Percentiles rank a stretch among this genome's conserved stretches.
Conservation (phyloP, 1,140 invertebrate genomes). For the Bombyx mandarina region DNA sequence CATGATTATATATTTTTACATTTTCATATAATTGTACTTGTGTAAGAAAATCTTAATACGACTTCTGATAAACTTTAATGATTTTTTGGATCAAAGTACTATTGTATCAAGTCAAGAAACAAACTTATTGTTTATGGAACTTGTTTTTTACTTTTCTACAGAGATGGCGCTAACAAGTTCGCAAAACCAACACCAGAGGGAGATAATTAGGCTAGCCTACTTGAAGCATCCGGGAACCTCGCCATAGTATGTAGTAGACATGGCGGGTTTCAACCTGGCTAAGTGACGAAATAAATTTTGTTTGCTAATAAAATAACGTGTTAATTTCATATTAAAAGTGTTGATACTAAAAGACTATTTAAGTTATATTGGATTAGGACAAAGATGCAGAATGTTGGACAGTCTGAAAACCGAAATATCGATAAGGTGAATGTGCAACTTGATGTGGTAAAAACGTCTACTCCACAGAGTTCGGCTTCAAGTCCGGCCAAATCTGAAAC, state of each 20-base stretch:
- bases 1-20: no score
- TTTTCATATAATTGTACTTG: no score
- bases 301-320: conserved; percentile 70
- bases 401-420: conserved; percentile 84
- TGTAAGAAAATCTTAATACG: no score
- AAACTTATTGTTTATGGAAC: conserved; percentile 27
- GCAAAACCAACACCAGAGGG: conserved; percentile 54
- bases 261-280: conserved; percentile 80
- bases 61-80: no score
- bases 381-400: conserved; percentile 92
- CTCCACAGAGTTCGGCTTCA: conserved; percentile 70
- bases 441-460: conserved; percentile 72
- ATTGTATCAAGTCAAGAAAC: conserved; percentile 1
- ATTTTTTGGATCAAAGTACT: no score
- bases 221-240: conserved; percentile 72
- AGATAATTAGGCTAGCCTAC: conserved; percentile 68
- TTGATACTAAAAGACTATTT: conserved; percentile 69
- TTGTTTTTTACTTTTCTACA: conserved; percentile 37
- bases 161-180: conserved; percentile 60
- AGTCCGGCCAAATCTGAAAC: conserved; percentile 83
- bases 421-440: conserved; percentile 77
- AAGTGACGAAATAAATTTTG: conserved; percentile 76
- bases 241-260: conserved; percentile 75
- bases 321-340: conserved; percentile 70
- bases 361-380: conserved; percentile 76